Base-by-base conservation (phyloP, 2,797 vertebrate species). In the Hemitrygon akajei region DNA sequence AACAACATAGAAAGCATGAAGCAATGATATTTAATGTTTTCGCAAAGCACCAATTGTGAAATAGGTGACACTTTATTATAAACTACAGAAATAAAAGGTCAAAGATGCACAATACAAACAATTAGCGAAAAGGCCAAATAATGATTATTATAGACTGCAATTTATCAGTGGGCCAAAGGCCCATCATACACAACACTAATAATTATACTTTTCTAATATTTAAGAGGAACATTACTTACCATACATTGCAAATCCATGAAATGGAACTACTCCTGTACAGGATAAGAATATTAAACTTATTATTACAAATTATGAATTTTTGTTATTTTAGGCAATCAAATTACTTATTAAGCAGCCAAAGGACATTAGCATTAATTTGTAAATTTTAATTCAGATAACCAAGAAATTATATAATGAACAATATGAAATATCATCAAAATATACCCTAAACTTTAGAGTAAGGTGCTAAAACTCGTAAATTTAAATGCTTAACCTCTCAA, bases 241-340 rank as follows among this genome's bases (percentile, higher is more conserved):
- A 93, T 99, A 99, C 99, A 99, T 99, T 87, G 99, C 99, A 96
- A 99, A 99, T 63, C 99, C 99, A 71, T 99, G 99, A 94, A 99
- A 99, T 86, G 98, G 99, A 94, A 99, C 98, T 0, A 99, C 98
- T 96, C 99, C 99, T 99, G 95, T 93, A 95, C 94, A 95, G 94
- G n/a, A 95, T 22, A 95, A 94, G 95, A 94, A 82, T 10, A 95
- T 75, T 71, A 14, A 58, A 16, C 56, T 93, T 30, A 93, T 30
- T 93, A 18, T 93, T 40, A 47, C 91, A 58, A 58, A 76, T 20
- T 75, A 58, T 92, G 27, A 66, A 47, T 58, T 27, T 71, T 58
- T 93, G 0, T 75, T 18, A 27, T 75, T n/a, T 92, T 93, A 56
- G 25, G 40, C 6, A 7, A 76, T 76, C 63, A 20, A 69, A 37